Evolutionary conservation across 1,140 invertebrate species (phyloP).

Genomic region (Teleogryllus occipitalis): DNA sequence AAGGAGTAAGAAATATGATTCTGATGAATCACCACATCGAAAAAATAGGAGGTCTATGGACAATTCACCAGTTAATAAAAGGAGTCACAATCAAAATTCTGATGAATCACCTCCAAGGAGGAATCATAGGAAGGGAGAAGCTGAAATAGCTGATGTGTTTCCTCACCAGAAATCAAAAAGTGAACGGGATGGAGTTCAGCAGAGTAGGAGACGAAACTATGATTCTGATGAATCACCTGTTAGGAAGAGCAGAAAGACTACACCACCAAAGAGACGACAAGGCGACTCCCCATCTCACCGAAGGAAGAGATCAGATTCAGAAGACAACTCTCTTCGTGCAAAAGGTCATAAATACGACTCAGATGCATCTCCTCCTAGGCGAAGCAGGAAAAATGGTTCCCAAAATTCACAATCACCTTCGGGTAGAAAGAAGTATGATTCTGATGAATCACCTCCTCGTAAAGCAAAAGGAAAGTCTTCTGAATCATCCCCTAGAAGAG

Average conservation of each 20-base stretch:
- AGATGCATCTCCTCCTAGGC: background rate
- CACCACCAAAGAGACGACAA: no score
- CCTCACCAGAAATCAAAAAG: background rate
- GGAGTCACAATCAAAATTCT: slow-evolving; percentile 9
- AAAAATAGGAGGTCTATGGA: slow-evolving; percentile 19
- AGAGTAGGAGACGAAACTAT: background rate
- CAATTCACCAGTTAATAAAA: background rate
- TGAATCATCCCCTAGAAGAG: background rate
- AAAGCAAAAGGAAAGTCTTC: background rate
- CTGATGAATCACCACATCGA: slow-evolving; percentile 32
- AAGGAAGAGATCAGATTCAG: no score
- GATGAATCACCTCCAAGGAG: slow-evolving; percentile 1
- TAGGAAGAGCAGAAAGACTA: background rate
- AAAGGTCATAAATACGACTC: background rate
- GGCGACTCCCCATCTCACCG: background rate
- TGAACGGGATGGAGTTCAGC: background rate
- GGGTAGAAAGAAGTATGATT: background rate
- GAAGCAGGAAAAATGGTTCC: background rate
- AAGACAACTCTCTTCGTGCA: background rate
- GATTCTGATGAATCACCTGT: background rate
- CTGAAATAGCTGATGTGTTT: background rate
- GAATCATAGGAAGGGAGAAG: slow-evolving; percentile 26
- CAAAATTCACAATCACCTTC: background rate
- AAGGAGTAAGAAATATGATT: slow-evolving; percentile 22
- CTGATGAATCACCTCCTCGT: background rate